Conservation (phyloP, 2,113 vertebrate genomes). For the Nymphicus hollandicus region DNA sequence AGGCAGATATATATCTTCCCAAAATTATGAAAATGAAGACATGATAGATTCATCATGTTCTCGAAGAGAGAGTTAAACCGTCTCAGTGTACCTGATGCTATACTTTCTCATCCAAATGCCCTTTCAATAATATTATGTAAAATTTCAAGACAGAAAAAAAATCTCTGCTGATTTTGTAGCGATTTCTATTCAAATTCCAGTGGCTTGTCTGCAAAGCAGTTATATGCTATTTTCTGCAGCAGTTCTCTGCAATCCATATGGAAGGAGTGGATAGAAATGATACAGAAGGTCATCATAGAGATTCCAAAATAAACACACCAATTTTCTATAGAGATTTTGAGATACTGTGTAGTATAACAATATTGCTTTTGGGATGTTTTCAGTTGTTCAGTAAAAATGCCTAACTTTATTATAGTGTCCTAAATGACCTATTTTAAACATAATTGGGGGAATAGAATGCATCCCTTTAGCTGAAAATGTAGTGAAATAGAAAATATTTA, state of each 20-base stretch:
- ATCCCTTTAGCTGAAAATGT: not conserved
- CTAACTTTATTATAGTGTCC: not conserved
- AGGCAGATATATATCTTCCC: not conserved
- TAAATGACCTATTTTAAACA: not conserved
- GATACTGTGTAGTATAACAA: not conserved
- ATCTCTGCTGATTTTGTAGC: not conserved
- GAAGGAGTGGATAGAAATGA: slow-evolving; percentile 19
- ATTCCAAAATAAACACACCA: slow-evolving; percentile 25
- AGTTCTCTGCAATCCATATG: not conserved
- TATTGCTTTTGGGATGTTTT: not conserved
- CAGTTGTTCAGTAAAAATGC: not conserved
- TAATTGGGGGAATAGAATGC: not conserved
- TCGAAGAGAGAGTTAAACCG: not conserved
- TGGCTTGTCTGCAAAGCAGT: slow-evolving; percentile 5
- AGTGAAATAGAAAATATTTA: not conserved
- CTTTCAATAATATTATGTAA: not conserved
- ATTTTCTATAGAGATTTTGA: slow-evolving; percentile 42
- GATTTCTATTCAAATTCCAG: slow-evolving; percentile 20
- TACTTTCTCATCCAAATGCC: not conserved
- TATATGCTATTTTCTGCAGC: slow-evolving; percentile 27
- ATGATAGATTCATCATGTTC: not conserved
- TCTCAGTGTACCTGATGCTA: not conserved
- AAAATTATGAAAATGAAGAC: not conserved
- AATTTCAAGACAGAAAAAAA: slow-evolving; percentile 14
- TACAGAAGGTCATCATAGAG: not conserved